A percentile compares a stretch with the other conserved stretches of the same genome.
phyloP scores from a whole-genome alignment of 2,797 vertebrate genomes.

The Brachyalestes nurse region DNA sequence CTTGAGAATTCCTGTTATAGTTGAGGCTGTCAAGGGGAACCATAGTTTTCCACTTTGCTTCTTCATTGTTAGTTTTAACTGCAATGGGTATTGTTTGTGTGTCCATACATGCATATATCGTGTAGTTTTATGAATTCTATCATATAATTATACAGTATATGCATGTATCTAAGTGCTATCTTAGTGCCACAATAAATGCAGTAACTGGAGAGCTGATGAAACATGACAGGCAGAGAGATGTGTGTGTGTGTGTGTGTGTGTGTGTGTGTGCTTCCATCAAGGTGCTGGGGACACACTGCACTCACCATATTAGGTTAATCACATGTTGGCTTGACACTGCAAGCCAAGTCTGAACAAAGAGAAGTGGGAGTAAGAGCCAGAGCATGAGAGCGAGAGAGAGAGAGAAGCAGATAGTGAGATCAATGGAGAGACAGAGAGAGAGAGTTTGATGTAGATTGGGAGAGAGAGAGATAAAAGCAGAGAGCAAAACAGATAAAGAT shows the following conservation, averaged over 20 bases:
- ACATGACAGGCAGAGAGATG: not conserved
- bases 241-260: not conserved
- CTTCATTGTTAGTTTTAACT: no score
- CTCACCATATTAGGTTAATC: constrained; percentile 43
- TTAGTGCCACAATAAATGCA: not conserved
- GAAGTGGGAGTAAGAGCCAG: constrained; percentile 11
- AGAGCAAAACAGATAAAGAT: not conserved
- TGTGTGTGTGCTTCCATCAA: not conserved
- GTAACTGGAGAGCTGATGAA: not conserved
- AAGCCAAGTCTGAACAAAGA: constrained; percentile 23
- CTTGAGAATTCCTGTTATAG: no score
- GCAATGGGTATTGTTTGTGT: no score
- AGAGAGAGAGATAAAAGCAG: not conserved
- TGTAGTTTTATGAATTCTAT: no score
- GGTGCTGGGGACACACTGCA: not conserved
- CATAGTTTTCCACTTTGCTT: no score
- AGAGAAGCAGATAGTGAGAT: not conserved
- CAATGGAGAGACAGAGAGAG: not conserved
- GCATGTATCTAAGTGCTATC: no score
- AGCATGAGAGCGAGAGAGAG: not conserved
- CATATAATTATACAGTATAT: no score
- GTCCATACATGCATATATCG: no score
- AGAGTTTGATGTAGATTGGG: no score
- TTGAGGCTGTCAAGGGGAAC: no score
- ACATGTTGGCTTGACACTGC: constrained; percentile 26